phyloP scores from a whole-genome alignment of 2,797 vertebrate species.

The Labroides dimidiatus region DNA sequence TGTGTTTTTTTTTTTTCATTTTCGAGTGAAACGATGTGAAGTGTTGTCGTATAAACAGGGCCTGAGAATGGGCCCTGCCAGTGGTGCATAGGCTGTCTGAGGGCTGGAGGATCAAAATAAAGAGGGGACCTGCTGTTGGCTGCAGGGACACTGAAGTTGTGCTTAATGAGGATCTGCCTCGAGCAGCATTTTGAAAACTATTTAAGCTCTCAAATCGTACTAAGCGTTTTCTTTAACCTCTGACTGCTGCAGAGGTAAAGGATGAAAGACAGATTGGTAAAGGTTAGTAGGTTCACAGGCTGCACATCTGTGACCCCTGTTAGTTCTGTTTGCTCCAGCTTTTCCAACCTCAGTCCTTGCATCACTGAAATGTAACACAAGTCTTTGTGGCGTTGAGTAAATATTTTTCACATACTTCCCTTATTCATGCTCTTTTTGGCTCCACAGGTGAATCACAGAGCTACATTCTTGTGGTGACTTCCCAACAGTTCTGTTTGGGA shows the following conservation, averaged over 20 bases:
- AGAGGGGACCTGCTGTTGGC: no score
- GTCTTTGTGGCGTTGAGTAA: neutral
- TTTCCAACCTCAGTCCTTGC: neutral
- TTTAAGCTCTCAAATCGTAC: no score
- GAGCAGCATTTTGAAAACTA: no score
- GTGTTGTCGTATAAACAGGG: no score
- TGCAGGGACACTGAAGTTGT: no score
- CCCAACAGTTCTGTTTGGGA: neutral
- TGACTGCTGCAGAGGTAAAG: neutral
- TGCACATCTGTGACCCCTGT: constrained; percentile 10
- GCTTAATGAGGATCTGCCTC: no score
- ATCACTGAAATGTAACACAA: neutral
- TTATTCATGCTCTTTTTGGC: neutral
- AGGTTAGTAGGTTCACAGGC: neutral
- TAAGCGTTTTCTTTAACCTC: no score
- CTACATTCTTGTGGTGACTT: neutral
- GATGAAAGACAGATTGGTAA: neutral
- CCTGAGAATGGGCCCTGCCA: no score
- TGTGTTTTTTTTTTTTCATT: no score
- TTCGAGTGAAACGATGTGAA: no score
- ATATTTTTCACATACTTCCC: neutral
- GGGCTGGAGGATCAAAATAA: no score
- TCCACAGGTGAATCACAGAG: neutral
- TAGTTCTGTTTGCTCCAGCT: constrained; percentile 8
- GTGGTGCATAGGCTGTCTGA: no score